Evolutionary conservation across 2,797 vertebrate species (phyloP), one percentile per base, ranked within the genome.

Genomic region (Glossophaga mutica): DNA sequence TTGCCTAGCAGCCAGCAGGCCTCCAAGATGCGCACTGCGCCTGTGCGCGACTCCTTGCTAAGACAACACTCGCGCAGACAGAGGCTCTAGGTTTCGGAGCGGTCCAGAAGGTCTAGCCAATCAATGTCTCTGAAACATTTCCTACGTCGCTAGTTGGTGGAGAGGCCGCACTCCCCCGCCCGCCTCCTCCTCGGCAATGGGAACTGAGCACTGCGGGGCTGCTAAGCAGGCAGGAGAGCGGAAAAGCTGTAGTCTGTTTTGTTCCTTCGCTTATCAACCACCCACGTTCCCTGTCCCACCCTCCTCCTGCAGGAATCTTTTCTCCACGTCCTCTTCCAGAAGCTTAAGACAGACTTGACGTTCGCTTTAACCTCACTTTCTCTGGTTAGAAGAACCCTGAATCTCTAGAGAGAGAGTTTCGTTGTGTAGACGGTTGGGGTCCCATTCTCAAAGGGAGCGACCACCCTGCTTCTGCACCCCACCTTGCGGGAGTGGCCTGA

Each of bases 1-100:
- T 98, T 96, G 96, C 97, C 62, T 94, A 91, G 97, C 94, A 93
- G 94, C 87, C 55, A 29, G 52, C 68, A 6, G 11, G 10, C 4
- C 46, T 24, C 50, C 1, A 2, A 15, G 4, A 34, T 0, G 32
- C 48, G 26, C 68, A 3, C 34, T 5, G 48, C 29, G 65, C 62
- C 19, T 3, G 12, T 39, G 82, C 48, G 9, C 11, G 26, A 18
- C 21, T n/a, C 7, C 59, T 91, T 29, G 21, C 68, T 52, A 14
- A 0, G 76, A 85, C 70, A 86, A 94, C 62, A 14, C 42, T 9
- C 14, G 11, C 26, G 73, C 91, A 44, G 81, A 44, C 12, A 12
- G 4, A 5, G 26, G 39, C n/a, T 21, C 52, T 48, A 1, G 4
- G 26, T 59, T 42, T 26, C 6, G 48, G 22, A 65, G 39, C 9